Conservation (phyloP, 2,888 invertebrate species). For the Hoplodrina ambigua region DNA sequence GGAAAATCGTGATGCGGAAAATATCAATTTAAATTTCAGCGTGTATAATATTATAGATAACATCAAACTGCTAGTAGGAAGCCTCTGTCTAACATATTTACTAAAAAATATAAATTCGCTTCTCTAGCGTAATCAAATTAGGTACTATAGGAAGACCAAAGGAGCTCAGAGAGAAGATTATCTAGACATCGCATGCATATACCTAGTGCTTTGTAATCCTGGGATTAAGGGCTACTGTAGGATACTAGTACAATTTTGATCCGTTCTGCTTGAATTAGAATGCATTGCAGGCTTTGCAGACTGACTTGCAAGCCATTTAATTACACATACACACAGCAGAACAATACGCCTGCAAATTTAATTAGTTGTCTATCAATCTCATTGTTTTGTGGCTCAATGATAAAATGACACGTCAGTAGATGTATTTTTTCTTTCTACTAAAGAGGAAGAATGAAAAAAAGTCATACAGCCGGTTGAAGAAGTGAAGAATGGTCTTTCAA, state of each 20-base stretch:
- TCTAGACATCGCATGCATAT: slow-evolving; percentile 30
- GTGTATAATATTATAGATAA: no score
- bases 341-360: no score
- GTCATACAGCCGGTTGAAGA: no score
- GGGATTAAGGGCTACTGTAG: slow-evolving; percentile 20
- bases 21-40: no score
- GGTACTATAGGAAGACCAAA: slow-evolving; percentile 11
- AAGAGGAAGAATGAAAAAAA: no score
- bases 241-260: slow-evolving; percentile 22
- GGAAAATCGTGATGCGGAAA: no score
- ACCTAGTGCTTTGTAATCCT: slow-evolving; percentile 27
- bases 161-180: slow-evolving; percentile 24
- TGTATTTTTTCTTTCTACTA: no score
- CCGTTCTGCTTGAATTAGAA: slow-evolving; percentile 16
- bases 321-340: not conserved
- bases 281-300: slow-evolving; percentile 4
- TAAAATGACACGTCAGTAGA: not conserved
- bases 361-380: slow-evolving; percentile 2
- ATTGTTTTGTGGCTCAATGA: not conserved
- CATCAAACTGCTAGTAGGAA: not conserved
- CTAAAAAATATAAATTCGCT: not conserved
- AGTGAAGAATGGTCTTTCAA: no score
- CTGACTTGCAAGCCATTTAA: slow-evolving; percentile 2
- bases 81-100: not conserved
- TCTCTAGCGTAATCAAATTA: slow-evolving; percentile 11